Evolutionary conservation across 2,797 vertebrate genomes (phyloP).

Genomic region (Takifugu ocellatus): DNA sequence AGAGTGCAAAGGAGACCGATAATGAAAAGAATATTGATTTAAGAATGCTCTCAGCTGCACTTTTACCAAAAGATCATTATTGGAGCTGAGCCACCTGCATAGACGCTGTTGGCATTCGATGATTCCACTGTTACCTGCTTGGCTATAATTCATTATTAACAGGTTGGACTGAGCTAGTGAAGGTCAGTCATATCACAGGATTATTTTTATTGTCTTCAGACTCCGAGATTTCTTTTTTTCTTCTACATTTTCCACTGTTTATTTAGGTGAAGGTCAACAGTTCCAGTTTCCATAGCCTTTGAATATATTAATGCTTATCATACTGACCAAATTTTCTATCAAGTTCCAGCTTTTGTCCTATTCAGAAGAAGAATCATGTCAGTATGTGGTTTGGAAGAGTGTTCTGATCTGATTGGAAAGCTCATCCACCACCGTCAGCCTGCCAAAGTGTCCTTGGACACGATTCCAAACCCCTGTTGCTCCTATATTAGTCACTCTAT

Average conservation of each 20-base stretch:
- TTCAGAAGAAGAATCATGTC: too few species aligned
- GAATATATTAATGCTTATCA: too few species aligned
- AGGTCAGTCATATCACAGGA: conserved; percentile 25
- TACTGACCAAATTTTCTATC: too few species aligned
- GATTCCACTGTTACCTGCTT: conserved; percentile 36
- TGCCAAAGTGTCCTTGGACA: too few species aligned
- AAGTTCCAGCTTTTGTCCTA: too few species aligned
- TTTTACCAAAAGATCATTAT: conserved; percentile 54
- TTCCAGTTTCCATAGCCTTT: too few species aligned
- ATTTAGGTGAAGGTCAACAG: too few species aligned
- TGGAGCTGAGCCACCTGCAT: conserved; percentile 29
- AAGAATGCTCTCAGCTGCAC: conserved; percentile 51
- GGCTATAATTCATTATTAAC: conserved; percentile 58
- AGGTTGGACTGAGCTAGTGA: conserved; percentile 36
- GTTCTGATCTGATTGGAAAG: too few species aligned
- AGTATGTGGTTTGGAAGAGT: too few species aligned
- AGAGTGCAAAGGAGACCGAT: conserved; percentile 36
- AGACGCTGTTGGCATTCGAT: conserved; percentile 55
- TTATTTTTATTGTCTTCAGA: conserved; percentile 11
- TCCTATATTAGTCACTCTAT: too few species aligned
- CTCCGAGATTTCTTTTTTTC: conserved; percentile 5
- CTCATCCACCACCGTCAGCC: too few species aligned
- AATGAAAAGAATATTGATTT: conserved; percentile 71
- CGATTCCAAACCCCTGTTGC: too few species aligned
- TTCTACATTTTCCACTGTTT: background rate